Conservation (phyloP, 2,797 vertebrate species). For the Acanthiza pusilla region DNA sequence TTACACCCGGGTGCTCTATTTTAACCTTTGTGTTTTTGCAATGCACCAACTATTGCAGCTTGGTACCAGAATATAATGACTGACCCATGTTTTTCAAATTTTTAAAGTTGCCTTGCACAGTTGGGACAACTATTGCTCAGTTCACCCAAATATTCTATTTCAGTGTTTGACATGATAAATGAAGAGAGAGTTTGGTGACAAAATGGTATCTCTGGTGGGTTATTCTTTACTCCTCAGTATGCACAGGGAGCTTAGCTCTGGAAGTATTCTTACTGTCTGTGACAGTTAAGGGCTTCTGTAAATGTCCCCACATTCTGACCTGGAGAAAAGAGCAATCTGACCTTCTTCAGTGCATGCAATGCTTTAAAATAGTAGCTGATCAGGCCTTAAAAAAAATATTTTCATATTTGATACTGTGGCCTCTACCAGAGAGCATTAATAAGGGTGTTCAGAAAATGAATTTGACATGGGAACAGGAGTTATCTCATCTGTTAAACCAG, state of each 20-base stretch:
- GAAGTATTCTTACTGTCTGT: neutral
- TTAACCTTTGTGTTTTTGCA: neutral
- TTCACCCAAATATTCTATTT: neutral
- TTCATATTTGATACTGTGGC: neutral
- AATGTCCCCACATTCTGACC: neutral
- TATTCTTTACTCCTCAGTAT: neutral
- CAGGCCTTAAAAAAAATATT: neutral
- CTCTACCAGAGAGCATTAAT: neutral
- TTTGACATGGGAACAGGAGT: neutral
- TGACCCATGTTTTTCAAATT: neutral
- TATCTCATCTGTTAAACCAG: neutral
- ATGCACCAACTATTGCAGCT: neutral
- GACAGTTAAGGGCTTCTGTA: neutral
- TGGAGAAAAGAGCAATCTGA: neutral
- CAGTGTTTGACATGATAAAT: neutral
- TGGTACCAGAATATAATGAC: neutral
- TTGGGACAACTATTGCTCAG: neutral
- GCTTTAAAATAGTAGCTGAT: neutral
- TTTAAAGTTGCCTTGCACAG: neutral
- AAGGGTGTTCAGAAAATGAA: neutral
- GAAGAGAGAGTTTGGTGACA: neutral
- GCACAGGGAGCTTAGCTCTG: fast-evolving
- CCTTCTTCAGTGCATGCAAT: neutral
- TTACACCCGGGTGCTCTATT: neutral
- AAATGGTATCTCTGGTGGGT: neutral